phyloP scores from a whole-genome alignment of 2,888 invertebrate species.

The Hecatera dysodea region DNA sequence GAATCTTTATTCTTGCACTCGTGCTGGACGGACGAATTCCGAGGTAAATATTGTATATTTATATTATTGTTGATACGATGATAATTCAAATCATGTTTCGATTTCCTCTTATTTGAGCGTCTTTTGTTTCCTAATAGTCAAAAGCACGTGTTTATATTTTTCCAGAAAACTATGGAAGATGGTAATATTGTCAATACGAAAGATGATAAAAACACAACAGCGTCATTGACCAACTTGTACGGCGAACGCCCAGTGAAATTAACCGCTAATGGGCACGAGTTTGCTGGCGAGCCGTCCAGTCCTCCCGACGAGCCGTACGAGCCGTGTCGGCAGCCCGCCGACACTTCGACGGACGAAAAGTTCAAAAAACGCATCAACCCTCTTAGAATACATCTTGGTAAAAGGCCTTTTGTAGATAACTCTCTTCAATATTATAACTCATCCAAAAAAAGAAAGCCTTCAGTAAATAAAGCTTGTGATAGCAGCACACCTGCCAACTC shows the following conservation, averaged over 20 bases:
- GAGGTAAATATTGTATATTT: slow-evolving; percentile 81
- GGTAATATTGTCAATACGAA: slow-evolving; percentile 86
- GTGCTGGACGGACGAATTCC: slow-evolving; percentile 90
- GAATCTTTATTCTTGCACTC: slow-evolving; percentile 87
- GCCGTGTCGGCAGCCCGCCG: slow-evolving; percentile 74
- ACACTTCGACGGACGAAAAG: slow-evolving; percentile 79
- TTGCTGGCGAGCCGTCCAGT: slow-evolving; percentile 75
- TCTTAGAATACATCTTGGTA: slow-evolving; percentile 86
- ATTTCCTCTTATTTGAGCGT: slow-evolving; percentile 87
- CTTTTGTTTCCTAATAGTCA: slow-evolving; percentile 88
- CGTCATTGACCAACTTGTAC: slow-evolving; percentile 81
- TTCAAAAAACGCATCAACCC: slow-evolving; percentile 86
- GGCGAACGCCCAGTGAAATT: slow-evolving; percentile 83
- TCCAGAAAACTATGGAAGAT: slow-evolving; percentile 91
- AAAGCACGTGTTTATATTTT: slow-evolving; percentile 86
- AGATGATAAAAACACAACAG: slow-evolving; percentile 84
- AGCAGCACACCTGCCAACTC: slow-evolving; percentile 72
- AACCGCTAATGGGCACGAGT: slow-evolving; percentile 85
- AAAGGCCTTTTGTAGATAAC: slow-evolving; percentile 88
- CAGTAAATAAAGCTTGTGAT: slow-evolving; percentile 80
- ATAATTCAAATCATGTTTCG: slow-evolving; percentile 83
- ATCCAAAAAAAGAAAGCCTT: slow-evolving; percentile 82
- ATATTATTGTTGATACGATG: slow-evolving; percentile 77
- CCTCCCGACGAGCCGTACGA: slow-evolving; percentile 72
- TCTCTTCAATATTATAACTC: slow-evolving; percentile 81